These are phyloP conservation scores for Lepidotrigona ventralis DNA, from an alignment of 1,140 invertebrate genomes.

Conservation along the genomic window DNA sequence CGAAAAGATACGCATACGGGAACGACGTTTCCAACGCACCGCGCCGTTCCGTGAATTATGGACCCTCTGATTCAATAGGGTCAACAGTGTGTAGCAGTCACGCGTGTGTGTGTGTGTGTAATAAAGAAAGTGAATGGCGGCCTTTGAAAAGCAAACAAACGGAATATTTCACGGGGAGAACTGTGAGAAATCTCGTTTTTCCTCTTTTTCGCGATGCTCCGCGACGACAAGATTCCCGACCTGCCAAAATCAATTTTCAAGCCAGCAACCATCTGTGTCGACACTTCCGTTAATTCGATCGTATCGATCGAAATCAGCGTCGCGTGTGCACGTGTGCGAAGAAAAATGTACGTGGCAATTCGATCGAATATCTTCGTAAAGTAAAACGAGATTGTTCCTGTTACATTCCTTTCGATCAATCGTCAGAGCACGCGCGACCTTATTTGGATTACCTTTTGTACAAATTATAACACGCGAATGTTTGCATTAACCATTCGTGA, in stretches of 20 bases:
- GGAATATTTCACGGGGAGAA: neutral
- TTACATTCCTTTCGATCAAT: neutral
- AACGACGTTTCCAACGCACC: neutral
- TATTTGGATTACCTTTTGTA: neutral
- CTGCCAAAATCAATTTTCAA: neutral
- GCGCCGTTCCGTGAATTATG: conserved; percentile 9
- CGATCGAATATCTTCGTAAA: neutral
- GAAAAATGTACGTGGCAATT: neutral
- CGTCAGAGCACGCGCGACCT: neutral
- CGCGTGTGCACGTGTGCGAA: too few relatives aligned
- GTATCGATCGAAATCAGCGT: neutral
- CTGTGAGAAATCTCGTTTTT: neutral
- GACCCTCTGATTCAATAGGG: neutral
- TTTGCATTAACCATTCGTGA: neutral
- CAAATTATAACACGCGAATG: neutral
- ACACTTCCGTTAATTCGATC: neutral
- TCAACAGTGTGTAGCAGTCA: neutral
- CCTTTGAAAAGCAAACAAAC: neutral
- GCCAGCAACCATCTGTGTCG: too few relatives aligned
- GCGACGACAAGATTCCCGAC: neutral
- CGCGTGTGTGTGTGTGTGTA: neutral
- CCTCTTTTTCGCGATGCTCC: neutral
- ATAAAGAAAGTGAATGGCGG: neutral
- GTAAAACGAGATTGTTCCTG: neutral
- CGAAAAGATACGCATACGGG: neutral